These are phyloP conservation scores for Epinotia ramella DNA, from an alignment of 2,888 invertebrate genomes.

Conservation along the genomic window DNA sequence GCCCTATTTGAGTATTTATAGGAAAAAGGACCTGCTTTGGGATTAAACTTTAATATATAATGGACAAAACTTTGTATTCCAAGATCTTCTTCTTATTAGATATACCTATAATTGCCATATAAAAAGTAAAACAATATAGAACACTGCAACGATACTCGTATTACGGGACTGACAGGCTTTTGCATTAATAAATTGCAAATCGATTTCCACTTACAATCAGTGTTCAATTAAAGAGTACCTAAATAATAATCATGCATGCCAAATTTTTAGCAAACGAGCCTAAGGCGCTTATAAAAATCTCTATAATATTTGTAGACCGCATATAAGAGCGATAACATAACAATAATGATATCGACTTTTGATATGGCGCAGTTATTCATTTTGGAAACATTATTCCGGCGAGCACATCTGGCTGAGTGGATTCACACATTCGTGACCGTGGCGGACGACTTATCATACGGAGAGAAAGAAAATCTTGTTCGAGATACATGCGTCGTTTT, in stretches of 20 bases:
- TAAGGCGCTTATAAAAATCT: neutral
- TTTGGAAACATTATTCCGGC: conserved; percentile 49
- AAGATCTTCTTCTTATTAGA: no score
- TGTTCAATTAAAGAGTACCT: no score
- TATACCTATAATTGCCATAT: neutral
- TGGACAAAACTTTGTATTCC: no score
- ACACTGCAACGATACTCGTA: neutral
- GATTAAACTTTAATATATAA: neutral
- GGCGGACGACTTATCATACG: conserved; percentile 54
- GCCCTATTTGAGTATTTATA: neutral
- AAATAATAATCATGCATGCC: neutral
- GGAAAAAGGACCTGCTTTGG: neutral
- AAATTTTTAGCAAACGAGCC: neutral
- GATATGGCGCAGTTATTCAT: conserved; percentile 48
- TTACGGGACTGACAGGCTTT: no score
- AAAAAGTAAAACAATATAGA: neutral
- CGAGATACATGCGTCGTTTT: conserved; percentile 58
- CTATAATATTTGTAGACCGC: neutral
- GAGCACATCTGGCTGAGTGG: conserved; percentile 50
- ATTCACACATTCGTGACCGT: conserved; percentile 48
- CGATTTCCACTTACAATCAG: neutral
- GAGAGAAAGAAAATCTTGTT: conserved; percentile 59
- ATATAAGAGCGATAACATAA: conserved; percentile 35
- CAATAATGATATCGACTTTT: conserved; percentile 38
- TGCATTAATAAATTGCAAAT: neutral